Evolutionary conservation across 92 coral and sea anemone species (phyloP), one percentile per base, ranked within the genome.

Genomic region (Parazoanthus atlanticus): DNA sequence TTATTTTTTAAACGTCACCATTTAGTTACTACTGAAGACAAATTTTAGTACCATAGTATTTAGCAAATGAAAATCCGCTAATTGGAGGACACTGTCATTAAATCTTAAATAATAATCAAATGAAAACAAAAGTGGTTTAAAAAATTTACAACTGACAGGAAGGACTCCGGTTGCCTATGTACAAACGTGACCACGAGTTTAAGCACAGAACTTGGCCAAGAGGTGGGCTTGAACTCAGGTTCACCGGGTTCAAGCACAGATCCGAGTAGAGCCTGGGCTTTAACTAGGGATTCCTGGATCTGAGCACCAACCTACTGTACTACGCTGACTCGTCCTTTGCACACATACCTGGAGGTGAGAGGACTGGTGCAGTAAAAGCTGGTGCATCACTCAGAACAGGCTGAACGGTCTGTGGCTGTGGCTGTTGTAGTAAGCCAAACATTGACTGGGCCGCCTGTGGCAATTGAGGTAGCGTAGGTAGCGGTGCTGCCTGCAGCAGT

Each of bases 351-450:
- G 87, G 78, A 13, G 69, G 78, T 41, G 87, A 43, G 64, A 70
- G 76, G 66, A 46, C 15, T 46, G 87, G 78, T 72, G 78, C 28
- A 12, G 87, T 17, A 6, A 84, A 84, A 17, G 87, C 66, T 36
- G 77, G 64, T 3, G 78, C 23, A 69, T 49, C 66, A 31, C 25
- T 56, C 26, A 84, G 17, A 49, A 9, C n/a, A 43, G 87, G 78
- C 25, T 84, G 87, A 21, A 84, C 64, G 12, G 70, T 7, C 34
- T 82, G 86, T 65, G 32, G 66, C 66, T 69, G 87, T 46, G 74
- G 78, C 41, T 84, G 87, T 41, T 70, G 78, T 70, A 84, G 56
- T 65, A 70, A 5, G 28, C 87, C 87, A 13, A 84, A 29, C 66
- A 70, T 29, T 12, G 64, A 25, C 82, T 78, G 82, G 66, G 58